These are phyloP conservation scores for Ooceraea biroi DNA, from an alignment of 1,140 invertebrate species.

Conservation along the genomic window DNA sequence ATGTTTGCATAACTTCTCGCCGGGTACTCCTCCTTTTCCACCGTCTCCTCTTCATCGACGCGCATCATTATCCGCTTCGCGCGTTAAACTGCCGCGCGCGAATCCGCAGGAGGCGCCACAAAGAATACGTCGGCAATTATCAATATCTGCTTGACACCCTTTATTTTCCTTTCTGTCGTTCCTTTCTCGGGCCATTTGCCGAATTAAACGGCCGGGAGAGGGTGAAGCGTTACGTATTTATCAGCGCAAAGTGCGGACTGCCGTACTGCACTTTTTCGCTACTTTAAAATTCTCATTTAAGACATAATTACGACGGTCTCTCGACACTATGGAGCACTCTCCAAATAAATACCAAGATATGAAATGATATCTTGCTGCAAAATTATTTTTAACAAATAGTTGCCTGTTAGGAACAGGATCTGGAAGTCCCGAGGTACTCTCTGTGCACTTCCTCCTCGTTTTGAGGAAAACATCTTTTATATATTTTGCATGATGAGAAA, in stretches of 20 bases:
- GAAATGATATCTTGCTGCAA: background rate
- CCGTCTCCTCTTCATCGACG: constrained; percentile 32
- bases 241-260: no score
- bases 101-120: background rate
- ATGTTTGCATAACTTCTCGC: constrained; percentile 68
- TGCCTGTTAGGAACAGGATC: constrained; percentile 18
- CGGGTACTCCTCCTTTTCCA: background rate
- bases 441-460: constrained; percentile 2
- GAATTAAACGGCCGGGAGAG: background rate
- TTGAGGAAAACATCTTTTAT: constrained; percentile 27
- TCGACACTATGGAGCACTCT: background rate
- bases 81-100: background rate
- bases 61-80: constrained; percentile 61
- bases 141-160: background rate
- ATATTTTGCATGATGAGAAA: constrained; percentile 14
- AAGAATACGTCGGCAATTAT: constrained; percentile 42
- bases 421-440: background rate
- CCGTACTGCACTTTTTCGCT: background rate
- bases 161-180: background rate
- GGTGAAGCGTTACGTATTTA: background rate
- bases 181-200: background rate
- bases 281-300: background rate
- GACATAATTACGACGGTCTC: constrained; percentile 6
- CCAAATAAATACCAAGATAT: background rate
- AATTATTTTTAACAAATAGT: constrained; percentile 31